phyloP scores from a whole-genome alignment of 1,140 invertebrate genomes.

The Drosophila tsacasi region DNA sequence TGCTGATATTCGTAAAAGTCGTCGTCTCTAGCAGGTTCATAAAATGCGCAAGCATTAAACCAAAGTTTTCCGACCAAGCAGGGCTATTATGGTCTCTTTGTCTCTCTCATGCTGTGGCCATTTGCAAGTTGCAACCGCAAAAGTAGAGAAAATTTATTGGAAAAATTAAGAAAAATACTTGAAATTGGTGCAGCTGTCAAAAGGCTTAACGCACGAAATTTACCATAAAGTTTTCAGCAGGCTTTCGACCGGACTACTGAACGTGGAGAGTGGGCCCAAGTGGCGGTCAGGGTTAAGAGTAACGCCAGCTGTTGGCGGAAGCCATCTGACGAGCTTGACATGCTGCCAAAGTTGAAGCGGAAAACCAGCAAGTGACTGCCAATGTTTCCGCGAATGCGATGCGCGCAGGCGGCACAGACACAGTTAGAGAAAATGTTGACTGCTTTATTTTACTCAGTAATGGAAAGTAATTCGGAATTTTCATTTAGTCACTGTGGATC shows the following conservation, averaged over 20 bases:
- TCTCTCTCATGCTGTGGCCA: slow-evolving; percentile 24
- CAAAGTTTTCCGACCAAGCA: slow-evolving; percentile 37
- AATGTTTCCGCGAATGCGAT: slow-evolving; percentile 9
- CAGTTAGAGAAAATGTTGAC: slow-evolving; percentile 2
- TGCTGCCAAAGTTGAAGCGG: slow-evolving; percentile 67
- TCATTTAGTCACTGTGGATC: too few species aligned
- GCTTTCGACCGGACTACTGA: background rate
- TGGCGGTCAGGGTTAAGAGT: slow-evolving; percentile 53
- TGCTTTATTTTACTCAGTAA: background rate
- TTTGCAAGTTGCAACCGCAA: slow-evolving; percentile 36
- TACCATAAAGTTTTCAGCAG: slow-evolving; percentile 43
- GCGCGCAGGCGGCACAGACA: slow-evolving; percentile 11
- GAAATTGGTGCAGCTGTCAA: slow-evolving; percentile 63
- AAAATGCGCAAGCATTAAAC: slow-evolving; percentile 59
- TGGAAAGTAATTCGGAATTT: background rate
- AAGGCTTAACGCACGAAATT: slow-evolving; percentile 65
- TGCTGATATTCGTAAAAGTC: slow-evolving; percentile 29
- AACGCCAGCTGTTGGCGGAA: slow-evolving; percentile 65
- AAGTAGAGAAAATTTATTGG: slow-evolving; percentile 45
- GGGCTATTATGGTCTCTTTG: slow-evolving; percentile 15
- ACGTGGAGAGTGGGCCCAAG: background rate
- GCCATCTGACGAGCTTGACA: slow-evolving; percentile 65
- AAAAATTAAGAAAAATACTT: slow-evolving; percentile 55
- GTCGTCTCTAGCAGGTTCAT: slow-evolving; percentile 33
- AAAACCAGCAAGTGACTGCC: slow-evolving; percentile 59